phyloP scores from a whole-genome alignment of 53 echinoderm and acorn worm species.

The Antedon mediterranea region DNA sequence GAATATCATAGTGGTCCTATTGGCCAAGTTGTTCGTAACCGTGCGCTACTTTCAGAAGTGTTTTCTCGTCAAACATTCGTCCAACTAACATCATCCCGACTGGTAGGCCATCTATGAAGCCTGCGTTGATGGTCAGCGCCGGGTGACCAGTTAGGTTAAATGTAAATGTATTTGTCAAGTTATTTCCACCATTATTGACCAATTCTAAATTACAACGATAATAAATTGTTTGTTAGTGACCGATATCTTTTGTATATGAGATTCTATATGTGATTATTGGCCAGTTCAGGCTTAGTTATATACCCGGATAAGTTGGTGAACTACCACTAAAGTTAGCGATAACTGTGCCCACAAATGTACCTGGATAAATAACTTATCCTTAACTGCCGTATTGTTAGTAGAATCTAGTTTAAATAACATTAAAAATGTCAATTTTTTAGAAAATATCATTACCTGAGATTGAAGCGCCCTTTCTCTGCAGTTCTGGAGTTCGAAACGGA shows the following conservation, averaged over 20 bases:
- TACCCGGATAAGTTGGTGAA: too few relatives aligned
- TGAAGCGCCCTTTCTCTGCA: too few relatives aligned
- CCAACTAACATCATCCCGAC: constrained; percentile 46
- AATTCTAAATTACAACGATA: constrained; percentile 1
- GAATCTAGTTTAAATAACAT: too few relatives aligned
- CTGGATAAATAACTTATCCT: too few relatives aligned
- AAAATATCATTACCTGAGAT: too few relatives aligned
- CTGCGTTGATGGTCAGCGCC: constrained; percentile 39
- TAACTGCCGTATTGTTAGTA: too few relatives aligned
- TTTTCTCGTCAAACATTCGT: constrained; percentile 41
- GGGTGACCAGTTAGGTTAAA: constrained; percentile 55
- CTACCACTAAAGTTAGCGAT: too few relatives aligned
- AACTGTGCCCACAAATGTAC: too few relatives aligned
- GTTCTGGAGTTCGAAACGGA: background rate
- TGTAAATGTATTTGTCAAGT: constrained; percentile 12
- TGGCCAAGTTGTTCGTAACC: constrained; percentile 33
- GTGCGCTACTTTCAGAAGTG: constrained; percentile 32
- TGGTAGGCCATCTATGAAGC: constrained; percentile 28
- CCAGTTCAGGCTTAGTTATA: too few relatives aligned
- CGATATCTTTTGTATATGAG: too few relatives aligned
- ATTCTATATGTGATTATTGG: too few relatives aligned
- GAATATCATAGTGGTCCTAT: background rate
- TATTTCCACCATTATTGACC: constrained; percentile 7
- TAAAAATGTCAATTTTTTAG: too few relatives aligned
- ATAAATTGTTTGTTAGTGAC: background rate